Evolutionary conservation across 2,113 vertebrate species (phyloP).

Genomic region (Halichoerus grypus): DNA sequence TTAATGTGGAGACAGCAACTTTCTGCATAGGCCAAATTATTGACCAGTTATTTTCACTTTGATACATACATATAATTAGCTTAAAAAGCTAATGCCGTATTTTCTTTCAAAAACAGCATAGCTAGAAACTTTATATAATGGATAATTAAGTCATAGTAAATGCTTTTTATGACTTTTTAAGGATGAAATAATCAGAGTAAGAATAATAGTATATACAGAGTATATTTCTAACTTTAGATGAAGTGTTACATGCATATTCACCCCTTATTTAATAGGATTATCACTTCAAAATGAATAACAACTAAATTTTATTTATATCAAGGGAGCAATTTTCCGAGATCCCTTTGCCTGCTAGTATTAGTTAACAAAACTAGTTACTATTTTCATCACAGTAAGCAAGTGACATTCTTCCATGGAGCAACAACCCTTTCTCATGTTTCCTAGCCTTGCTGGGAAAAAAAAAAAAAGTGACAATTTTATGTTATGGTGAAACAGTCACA

Average conservation of each 20-base stretch:
- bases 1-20: background rate
- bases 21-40: background rate
- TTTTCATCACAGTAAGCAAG: conserved; percentile 75
- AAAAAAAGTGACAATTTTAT: conserved; percentile 50
- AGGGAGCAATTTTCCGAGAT: conserved; percentile 61
- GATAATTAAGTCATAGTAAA: background rate
- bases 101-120: background rate
- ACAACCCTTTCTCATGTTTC: conserved; percentile 38
- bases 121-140: background rate
- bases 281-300: conserved; percentile 53
- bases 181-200: background rate
- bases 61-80: background rate
- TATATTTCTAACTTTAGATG: conserved; percentile 17
- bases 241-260: conserved; percentile 62
- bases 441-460: background rate
- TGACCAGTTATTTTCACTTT: background rate
- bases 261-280: conserved; percentile 62
- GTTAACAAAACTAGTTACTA: conserved; percentile 59
- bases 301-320: conserved; percentile 73
- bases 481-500: conserved; percentile 65
- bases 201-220: conserved; percentile 38
- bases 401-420: background rate
- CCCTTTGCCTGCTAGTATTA: conserved; percentile 69
- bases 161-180: conserved; percentile 28
- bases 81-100: background rate